phyloP scores from a whole-genome alignment of 1,140 invertebrate species.

The Calycopis cecrops region DNA sequence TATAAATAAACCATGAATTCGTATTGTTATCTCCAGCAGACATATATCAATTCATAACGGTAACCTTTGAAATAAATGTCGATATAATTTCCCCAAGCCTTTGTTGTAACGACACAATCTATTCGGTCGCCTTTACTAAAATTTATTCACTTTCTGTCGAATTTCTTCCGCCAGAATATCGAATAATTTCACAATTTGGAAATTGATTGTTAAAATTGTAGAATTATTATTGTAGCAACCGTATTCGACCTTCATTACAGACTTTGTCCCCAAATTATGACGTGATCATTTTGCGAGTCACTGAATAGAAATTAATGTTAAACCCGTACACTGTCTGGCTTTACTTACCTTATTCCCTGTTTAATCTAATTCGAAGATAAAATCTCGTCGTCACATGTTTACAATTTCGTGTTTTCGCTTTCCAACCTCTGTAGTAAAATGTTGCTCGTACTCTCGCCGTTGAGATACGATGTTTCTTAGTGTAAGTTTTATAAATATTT shows the following conservation, averaged over 20 bases:
- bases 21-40: too few species aligned
- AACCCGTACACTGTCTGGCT: not conserved
- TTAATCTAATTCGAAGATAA: too few species aligned
- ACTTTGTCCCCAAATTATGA: not conserved
- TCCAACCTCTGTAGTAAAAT: too few species aligned
- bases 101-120: not conserved
- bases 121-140: not conserved
- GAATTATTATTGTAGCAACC: not conserved
- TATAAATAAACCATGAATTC: too few species aligned
- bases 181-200: not conserved
- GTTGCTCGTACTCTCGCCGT: too few species aligned
- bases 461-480: too few species aligned
- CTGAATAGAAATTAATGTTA: slow-evolving; percentile 1
- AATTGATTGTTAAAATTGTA: slow-evolving; percentile 6
- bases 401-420: too few species aligned
- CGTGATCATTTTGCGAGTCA: not conserved
- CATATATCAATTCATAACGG: not conserved
- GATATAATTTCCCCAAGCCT: not conserved
- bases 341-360: too few species aligned
- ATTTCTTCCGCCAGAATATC: not conserved
- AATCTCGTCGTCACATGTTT: too few species aligned
- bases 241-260: not conserved
- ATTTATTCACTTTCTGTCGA: not conserved
- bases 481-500: too few species aligned
- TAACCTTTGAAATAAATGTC: not conserved